Evolutionary conservation across 35 echinoderm and acorn worm species (phyloP).

Genomic region (Lytechinus pictus): DNA sequence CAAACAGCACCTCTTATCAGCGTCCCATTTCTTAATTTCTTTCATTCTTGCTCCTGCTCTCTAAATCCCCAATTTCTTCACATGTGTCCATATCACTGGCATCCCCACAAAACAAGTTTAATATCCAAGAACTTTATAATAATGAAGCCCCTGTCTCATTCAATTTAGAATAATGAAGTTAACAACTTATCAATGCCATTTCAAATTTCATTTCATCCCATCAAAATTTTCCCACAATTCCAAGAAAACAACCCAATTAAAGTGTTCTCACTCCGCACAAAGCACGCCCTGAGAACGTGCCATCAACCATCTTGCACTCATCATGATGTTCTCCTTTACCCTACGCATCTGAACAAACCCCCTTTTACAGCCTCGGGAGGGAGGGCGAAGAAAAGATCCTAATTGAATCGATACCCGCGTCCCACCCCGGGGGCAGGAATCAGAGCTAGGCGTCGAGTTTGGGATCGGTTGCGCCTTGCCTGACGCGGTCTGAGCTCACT

Average conservation of each 20-base stretch:
- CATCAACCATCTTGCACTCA: not conserved
- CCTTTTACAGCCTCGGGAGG: not conserved
- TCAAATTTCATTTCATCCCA: conserved; percentile 5
- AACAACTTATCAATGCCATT: not conserved
- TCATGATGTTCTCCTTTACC: not conserved
- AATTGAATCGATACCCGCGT: conserved; percentile 52
- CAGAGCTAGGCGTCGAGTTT: not conserved
- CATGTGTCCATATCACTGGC: not conserved
- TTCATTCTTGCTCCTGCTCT: not conserved
- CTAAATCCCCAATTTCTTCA: not conserved
- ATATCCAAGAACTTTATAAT: not conserved
- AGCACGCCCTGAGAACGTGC: not conserved
- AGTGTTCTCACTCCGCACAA: not conserved
- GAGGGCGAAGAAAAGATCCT: not conserved
- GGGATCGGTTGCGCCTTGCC: conserved; percentile 5
- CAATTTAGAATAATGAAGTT: not conserved
- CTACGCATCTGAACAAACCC: not conserved
- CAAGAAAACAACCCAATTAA: not conserved
- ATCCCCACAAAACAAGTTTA: not conserved
- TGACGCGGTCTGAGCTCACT: not conserved
- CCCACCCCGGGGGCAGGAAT: not conserved
- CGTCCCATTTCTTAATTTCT: not conserved
- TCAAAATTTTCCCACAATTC: not conserved
- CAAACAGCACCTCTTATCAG: too few relatives aligned
- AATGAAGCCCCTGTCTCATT: not conserved